A percentile compares a stretch with the other conserved stretches of the same genome.
These are phyloP conservation scores for Matsumyia berberina DNA, from an alignment of 2,888 invertebrate genomes.

Conservation along the genomic window DNA sequence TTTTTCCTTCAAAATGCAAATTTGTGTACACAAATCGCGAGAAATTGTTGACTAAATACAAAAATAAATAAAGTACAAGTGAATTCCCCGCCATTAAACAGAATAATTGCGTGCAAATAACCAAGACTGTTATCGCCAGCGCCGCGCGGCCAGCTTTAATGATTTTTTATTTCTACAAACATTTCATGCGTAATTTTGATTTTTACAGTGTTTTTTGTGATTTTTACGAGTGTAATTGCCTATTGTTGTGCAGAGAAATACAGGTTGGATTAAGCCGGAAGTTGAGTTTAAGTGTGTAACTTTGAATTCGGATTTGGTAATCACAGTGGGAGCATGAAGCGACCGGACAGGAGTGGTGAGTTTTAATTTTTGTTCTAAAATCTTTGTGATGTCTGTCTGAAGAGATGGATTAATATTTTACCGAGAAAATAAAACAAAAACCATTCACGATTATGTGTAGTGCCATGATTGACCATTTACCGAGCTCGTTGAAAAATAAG, in stretches of 20 bases:
- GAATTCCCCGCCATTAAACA: conserved; percentile 1
- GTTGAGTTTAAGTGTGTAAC: background rate
- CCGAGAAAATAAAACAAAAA: no score
- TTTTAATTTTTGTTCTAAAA: no score
- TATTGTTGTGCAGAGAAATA: background rate
- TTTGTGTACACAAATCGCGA: background rate
- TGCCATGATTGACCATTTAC: no score
- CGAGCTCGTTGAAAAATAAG: no score
- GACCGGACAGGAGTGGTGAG: no score
- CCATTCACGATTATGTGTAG: no score
- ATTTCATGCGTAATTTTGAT: conserved; percentile 12
- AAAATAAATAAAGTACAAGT: background rate
- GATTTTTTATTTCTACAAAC: conserved; percentile 13
- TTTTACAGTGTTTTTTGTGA: conserved; percentile 18
- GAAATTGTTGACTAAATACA: conserved; percentile 1
- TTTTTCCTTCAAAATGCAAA: background rate
- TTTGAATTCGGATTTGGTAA: no score
- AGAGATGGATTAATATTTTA: no score
- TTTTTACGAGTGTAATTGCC: background rate
- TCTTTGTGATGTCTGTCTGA: no score
- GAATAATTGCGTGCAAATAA: conserved; percentile 33
- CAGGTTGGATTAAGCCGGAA: background rate
- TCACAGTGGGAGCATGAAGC: no score
- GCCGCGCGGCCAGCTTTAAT: conserved; percentile 13
- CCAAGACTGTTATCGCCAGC: background rate